phyloP scores from a whole-genome alignment of 1,140 invertebrate species.

The Batillaria attramentaria region DNA sequence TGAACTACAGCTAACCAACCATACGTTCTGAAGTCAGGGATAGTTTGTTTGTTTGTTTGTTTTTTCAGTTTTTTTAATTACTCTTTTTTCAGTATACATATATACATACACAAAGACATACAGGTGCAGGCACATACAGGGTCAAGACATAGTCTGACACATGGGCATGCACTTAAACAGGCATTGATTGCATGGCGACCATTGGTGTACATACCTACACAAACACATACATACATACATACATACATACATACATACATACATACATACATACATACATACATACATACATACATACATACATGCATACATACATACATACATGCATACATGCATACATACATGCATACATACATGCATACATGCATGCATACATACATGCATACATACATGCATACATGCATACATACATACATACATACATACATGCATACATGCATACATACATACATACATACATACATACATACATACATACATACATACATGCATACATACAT shows the following conservation, averaged over 20 bases:
- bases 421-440: background rate
- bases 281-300: background rate
- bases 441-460: conserved; percentile 9
- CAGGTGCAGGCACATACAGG: too few relatives aligned
- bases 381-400: background rate
- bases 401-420: background rate
- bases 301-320: background rate
- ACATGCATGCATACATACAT: background rate
- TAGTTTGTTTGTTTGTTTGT: too few relatives aligned
- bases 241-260: background rate
- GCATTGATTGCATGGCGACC: too few relatives aligned
- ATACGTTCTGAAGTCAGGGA: too few relatives aligned
- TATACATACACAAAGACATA: too few relatives aligned
- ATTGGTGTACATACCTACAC: too few relatives aligned
- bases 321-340: background rate
- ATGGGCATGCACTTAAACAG: too few relatives aligned
- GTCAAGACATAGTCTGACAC: too few relatives aligned
- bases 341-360: background rate
- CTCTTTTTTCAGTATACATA: too few relatives aligned
- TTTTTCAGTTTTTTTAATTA: too few relatives aligned
- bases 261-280: background rate
- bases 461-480: background rate
- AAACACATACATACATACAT: background rate
- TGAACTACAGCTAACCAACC: too few relatives aligned
- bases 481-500: background rate